A percentile compares a stretch with the other conserved stretches of the same genome.
Conservation (phyloP, 2,888 invertebrate genomes). For the Meandrusa payeni region DNA sequence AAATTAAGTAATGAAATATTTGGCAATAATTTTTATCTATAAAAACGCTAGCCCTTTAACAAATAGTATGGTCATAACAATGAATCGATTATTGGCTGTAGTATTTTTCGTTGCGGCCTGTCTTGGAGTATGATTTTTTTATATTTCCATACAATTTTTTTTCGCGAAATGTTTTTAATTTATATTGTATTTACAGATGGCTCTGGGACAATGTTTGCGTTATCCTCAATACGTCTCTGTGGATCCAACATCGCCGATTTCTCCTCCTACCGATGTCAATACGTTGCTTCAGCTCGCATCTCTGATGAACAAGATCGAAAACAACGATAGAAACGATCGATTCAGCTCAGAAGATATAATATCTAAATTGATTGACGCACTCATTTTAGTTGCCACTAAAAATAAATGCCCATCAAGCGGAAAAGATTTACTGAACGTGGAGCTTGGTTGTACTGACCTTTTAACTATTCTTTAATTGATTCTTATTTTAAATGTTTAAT, state of each 20-base stretch:
- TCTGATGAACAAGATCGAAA: slow-evolving; percentile 23
- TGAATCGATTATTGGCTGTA: slow-evolving; percentile 20
- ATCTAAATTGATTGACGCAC: slow-evolving; percentile 22
- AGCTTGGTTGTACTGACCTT: slow-evolving; percentile 14
- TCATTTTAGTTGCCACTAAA: slow-evolving; percentile 22
- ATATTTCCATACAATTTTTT: background rate
- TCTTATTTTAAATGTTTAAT: background rate
- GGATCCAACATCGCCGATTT: slow-evolving; percentile 8
- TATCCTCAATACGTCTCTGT: slow-evolving; percentile 20
- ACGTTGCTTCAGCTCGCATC: slow-evolving; percentile 21
- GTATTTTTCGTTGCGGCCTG: slow-evolving; percentile 14
- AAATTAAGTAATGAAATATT: slow-evolving; percentile 28
- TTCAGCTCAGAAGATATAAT: slow-evolving; percentile 21
- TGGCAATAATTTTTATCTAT: slow-evolving; percentile 38
- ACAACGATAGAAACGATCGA: slow-evolving; percentile 14
- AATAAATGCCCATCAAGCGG: slow-evolving; percentile 4
- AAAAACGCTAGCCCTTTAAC: slow-evolving; percentile 29
- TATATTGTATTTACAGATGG: slow-evolving; percentile 10
- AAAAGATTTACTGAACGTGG: slow-evolving; percentile 14
- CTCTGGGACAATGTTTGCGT: slow-evolving; percentile 16
- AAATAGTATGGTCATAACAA: slow-evolving; percentile 11
- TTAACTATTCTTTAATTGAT: slow-evolving; percentile 8
- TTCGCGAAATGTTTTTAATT: background rate
- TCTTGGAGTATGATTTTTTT: slow-evolving; percentile 14
- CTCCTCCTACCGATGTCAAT: slow-evolving; percentile 15